phyloP scores from a whole-genome alignment of 2,888 invertebrate genomes.

The Aphelenchoides bicaudatus region DNA sequence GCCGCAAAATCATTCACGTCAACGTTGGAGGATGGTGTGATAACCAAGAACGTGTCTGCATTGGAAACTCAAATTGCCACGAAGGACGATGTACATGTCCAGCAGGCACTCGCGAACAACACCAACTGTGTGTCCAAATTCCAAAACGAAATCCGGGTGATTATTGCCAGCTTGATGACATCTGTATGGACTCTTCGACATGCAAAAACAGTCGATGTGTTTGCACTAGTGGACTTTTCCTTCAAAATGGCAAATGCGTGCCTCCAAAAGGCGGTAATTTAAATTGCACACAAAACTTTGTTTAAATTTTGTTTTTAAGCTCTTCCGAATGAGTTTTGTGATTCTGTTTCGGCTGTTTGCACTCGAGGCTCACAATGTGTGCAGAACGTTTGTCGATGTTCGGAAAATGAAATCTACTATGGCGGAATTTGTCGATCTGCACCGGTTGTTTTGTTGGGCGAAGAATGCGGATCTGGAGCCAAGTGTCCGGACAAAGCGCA shows the following conservation, averaged over 20 bases:
- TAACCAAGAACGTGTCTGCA: constrained; percentile 16
- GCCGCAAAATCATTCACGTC: constrained; percentile 19
- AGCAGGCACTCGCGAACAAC: neutral
- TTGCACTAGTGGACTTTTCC: constrained; percentile 36
- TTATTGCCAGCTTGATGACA: constrained; percentile 25
- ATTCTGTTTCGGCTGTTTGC: neutral
- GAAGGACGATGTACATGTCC: constrained; percentile 25
- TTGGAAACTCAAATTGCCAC: constrained; percentile 31
- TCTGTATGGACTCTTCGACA: constrained; percentile 42
- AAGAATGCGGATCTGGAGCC: neutral
- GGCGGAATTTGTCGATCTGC: neutral
- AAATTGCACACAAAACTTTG: neutral
- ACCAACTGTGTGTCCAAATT: constrained; percentile 9
- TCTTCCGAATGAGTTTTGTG: constrained; percentile 1
- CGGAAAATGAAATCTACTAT: constrained; percentile 12
- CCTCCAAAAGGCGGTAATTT: constrained; percentile 7
- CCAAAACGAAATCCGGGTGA: constrained; percentile 17
- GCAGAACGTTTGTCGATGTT: constrained; percentile 22
- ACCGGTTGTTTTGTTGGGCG: neutral
- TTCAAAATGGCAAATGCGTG: neutral
- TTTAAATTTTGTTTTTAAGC: too few species aligned
- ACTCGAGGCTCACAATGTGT: constrained; percentile 23
- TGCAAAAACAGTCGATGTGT: constrained; percentile 45
- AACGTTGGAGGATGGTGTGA: constrained; percentile 19
- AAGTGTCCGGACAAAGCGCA: neutral